These are phyloP conservation scores for Mionectes macconnelli DNA, from an alignment of 2,113 vertebrate genomes.

Conservation along the genomic window DNA sequence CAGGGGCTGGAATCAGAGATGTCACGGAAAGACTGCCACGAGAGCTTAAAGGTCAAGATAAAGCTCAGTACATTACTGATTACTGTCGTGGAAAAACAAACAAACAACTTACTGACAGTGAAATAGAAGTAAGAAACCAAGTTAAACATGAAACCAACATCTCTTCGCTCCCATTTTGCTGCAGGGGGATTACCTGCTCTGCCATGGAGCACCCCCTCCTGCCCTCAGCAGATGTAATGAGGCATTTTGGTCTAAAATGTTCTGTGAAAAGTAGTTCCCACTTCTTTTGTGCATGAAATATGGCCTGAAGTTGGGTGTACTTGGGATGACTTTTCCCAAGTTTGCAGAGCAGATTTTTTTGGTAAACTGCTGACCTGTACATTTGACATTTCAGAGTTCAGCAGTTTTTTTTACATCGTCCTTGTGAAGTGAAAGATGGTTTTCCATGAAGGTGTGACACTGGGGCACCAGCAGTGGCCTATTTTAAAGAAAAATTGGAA, in stretches of 20 bases:
- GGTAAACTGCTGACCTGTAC: neutral
- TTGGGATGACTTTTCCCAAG: neutral
- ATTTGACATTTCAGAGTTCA: neutral
- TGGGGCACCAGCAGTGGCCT: neutral
- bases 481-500: neutral
- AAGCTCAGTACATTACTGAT: neutral
- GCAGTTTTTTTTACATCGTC: neutral
- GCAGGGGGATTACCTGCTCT: neutral
- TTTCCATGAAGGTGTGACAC: neutral
- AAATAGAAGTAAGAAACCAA: neutral
- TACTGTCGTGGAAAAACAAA: neutral
- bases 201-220: neutral
- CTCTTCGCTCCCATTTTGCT: neutral
- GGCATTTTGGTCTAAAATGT: neutral
- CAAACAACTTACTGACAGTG: neutral
- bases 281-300: neutral
- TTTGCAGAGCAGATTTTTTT: neutral
- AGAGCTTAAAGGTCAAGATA: neutral
- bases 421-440: neutral
- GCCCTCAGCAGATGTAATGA: neutral
- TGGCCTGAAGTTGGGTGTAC: neutral
- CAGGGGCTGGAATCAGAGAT: neutral
- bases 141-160: neutral
- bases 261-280: neutral
- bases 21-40: neutral